Evolutionary conservation across 92 coral and sea anemone species (phyloP), one percentile per base, ranked within the genome.

Genomic region (Epizoanthus rinbou): DNA sequence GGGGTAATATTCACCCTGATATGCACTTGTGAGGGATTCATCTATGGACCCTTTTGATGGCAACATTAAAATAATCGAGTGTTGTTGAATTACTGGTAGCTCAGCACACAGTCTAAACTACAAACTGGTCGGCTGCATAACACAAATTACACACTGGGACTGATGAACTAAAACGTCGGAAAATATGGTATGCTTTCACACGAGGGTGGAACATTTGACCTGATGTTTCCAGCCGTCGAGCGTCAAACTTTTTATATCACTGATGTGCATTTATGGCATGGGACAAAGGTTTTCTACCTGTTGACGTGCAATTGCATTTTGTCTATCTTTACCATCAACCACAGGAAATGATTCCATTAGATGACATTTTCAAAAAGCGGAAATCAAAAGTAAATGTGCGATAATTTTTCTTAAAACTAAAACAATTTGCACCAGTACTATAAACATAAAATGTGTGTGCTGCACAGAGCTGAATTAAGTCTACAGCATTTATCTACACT

Each of bases 291-390:
- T 78, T 60, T 31, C 35, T 15, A 14, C 3, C 28, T 16, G 80
- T 75, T 52, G 56, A 75, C 65, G 80, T 78, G 82, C 71, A 41
- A 21, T 78, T 78, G 82, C 82, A 78, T 78, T 78, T 78, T 78
- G 82, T 78, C 58, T 78, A 78, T 63, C 43, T 62, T 60, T 17
- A 78, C 69, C 53, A 19, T 64, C 82, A 56, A 35, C 71, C 39
- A 35, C 50, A 58, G 23, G 54, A 13, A 37, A 11, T 7, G 58
- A 50, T 11, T 28, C 35, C 17, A 37, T 28, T 21, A 70, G 21
- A 56, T 4, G 0, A n/a, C 66, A 24, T 50, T 57, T 52, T 41
- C 64, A 4, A 35, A 15, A 39, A 57, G 43, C 50, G 8, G 62
- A 11, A 41, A 4, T 11, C 23, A 6, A 2, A 6, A 16, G 22